Base-by-base conservation (phyloP, 2,113 vertebrate genomes). In the Etheostoma spectabile region DNA sequence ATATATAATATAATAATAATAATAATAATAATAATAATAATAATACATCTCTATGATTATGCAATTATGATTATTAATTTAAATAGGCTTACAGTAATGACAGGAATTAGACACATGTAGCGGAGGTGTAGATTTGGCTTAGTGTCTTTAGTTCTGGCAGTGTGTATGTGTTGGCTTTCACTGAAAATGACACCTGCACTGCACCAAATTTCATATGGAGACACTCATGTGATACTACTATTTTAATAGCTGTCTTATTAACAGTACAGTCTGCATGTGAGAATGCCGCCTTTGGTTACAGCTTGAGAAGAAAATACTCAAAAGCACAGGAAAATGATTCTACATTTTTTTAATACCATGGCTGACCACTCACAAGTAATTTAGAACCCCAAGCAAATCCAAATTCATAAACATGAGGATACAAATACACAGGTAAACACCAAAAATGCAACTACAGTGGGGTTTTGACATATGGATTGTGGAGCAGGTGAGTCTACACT, bases 111-210 rank as follows among this genome's bases (percentile, higher is more conserved):
- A 74, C 48, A 61, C 38, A 61, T 51, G 51, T 22, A 68, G 76
- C 5, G n/a, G 62, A 85, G 59, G 60, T 76, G 61, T 77, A 38
- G 61, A 53, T 80, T 64, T 53, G 60, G 64, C 64, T 64, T 38
- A 21, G 19, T 53, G 35, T 65, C 33, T 49, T n/a, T 49, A 24
- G 21, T 71, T 66, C 59, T 69, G 69, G 62, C 74, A 82, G 79
- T 14, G 8, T 53, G 51, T 68, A 59, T 65, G 65, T 49, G 38
- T 48, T 86, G 27, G 67, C 72, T 74, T 51, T 18, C 30, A 22
- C 21, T 55, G 52, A 65, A 60, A 71, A 66, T 63, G 30, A 52
- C 22, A 15, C 59, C 51, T 68, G 55, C 5, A 15, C 72, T 65
- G 30, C 33, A 76, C 63, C 13, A 64, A n/a, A 70, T 57, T 52